Base-by-base conservation (phyloP, 2,113 vertebrate species). In the Saimiri boliviensis region DNA sequence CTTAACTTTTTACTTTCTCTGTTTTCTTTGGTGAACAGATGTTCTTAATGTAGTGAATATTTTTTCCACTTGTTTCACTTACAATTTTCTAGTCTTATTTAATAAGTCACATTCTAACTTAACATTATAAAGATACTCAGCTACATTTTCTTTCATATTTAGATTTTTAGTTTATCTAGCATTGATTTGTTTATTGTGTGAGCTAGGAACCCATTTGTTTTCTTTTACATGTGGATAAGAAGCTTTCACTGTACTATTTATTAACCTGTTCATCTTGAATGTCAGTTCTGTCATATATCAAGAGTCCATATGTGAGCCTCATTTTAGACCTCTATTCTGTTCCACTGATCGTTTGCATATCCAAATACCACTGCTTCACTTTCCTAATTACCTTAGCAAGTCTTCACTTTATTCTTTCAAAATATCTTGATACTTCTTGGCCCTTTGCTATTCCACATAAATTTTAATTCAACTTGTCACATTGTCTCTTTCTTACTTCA, bases 51-150 rank as follows among this genome's bases (percentile, higher is more conserved):
- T 42, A 5, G 20, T 21, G 45, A 60, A n/a, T 45, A 68, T 96
- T 74, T 77, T 49, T 66, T 63, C 60, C 30, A 71, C 37, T 66
- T 83, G 47, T 49, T n/a, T 25, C 5, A 60, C 7, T 70, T 82
- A 71, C 45, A 25, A 11, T 60, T 58, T 93, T 95, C 63, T 49
- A 85, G 37, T 60, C 21, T 89, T 54, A 91, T 19, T 81, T 73
- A 60, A 47, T 47, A 96, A 95, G 40, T 93, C 20, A 76, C 32
- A 81, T 95, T 63, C n/a, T 42, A 73, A 74, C 13, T 81, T 30
- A 77, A 10, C 76, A 52, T 76, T 86, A 63, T 81, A 89, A 80
- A 37, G 11, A 32, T 81, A 60, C n/a, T 23, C 19, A 58, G 37
- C 14, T 54, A 54, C 23, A 56, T 83, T 27, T 90, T 88, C 3